Evolutionary conservation across 2,797 vertebrate genomes (phyloP).

Genomic region (Manis pentadactyla): DNA sequence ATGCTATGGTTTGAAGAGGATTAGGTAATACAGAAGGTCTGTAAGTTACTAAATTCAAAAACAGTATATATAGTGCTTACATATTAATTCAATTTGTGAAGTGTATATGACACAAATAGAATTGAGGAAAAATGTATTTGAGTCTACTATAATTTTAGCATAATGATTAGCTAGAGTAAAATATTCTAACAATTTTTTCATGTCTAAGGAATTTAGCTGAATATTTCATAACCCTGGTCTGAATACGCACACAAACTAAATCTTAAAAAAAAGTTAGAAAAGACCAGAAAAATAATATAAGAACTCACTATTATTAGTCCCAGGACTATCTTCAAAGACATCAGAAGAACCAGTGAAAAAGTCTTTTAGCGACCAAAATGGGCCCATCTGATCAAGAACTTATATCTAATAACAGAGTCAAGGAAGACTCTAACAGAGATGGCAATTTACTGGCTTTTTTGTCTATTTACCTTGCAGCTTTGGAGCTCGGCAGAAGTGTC

Average conservation of each 20-base stretch:
- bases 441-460: slow-evolving; percentile 54
- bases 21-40: slow-evolving; percentile 40
- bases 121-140: slow-evolving; percentile 51
- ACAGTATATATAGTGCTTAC: slow-evolving; percentile 13
- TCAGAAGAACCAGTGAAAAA: slow-evolving; percentile 70
- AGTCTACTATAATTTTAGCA: slow-evolving; percentile 58
- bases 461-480: slow-evolving; percentile 76
- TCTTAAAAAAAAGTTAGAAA: neutral
- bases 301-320: slow-evolving; percentile 64
- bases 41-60: slow-evolving; percentile 62
- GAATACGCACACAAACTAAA: slow-evolving; percentile 71
- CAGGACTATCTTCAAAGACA: slow-evolving; percentile 71
- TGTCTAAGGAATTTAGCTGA: slow-evolving; percentile 59
- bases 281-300: slow-evolving; percentile 59
- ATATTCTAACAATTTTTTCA: slow-evolving; percentile 65
- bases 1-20: slow-evolving; percentile 29
- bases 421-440: slow-evolving; percentile 58
- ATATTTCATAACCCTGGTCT: slow-evolving; percentile 69
- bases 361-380: slow-evolving; percentile 70
- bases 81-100: slow-evolving; percentile 55
- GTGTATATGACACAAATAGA: slow-evolving; percentile 53
- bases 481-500: slow-evolving; percentile 74
- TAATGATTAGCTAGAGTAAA: slow-evolving; percentile 60
- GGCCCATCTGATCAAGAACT: slow-evolving; percentile 49
- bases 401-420: slow-evolving; percentile 37